phyloP scores from a whole-genome alignment of 2,888 invertebrate genomes.

The Leucoma salicis region DNA sequence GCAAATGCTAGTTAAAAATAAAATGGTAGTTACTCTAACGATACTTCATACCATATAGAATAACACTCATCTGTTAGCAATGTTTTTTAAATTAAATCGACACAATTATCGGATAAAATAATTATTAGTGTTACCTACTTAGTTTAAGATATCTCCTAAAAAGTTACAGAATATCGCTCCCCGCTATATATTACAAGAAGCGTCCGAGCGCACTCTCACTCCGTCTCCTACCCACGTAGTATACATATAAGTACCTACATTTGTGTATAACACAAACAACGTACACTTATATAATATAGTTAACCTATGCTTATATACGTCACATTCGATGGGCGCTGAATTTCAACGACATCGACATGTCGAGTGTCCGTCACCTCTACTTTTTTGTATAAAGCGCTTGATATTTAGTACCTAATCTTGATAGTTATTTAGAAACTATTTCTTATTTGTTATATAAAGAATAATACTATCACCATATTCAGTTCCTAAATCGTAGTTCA shows the following conservation, averaged over 20 bases:
- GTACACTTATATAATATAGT: neutral
- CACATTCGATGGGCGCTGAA: conserved; percentile 37
- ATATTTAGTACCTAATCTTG: too few species aligned
- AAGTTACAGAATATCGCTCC: conserved; percentile 45
- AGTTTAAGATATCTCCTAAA: conserved; percentile 2
- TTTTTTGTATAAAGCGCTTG: too few species aligned
- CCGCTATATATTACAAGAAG: conserved; percentile 59
- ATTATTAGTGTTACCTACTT: neutral
- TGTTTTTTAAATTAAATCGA: too few species aligned
- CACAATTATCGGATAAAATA: conserved; percentile 3
- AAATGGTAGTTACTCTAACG: too few species aligned
- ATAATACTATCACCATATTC: too few species aligned
- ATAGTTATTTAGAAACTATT: too few species aligned
- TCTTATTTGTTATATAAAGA: too few species aligned
- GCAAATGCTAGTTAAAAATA: too few species aligned
- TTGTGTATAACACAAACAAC: conserved; percentile 10
- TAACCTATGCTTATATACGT: conserved; percentile 24
- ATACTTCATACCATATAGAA: too few species aligned
- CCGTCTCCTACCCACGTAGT: conserved; percentile 30
- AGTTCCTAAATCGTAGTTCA: too few species aligned
- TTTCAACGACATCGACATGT: conserved; percentile 38
- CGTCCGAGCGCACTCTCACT: conserved; percentile 49
- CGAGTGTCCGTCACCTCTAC: conserved; percentile 8
- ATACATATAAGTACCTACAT: conserved; percentile 30
- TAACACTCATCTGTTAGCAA: too few species aligned